phyloP scores from a whole-genome alignment of 2,797 vertebrate genomes.

The Sebastes kiyomatsui region DNA sequence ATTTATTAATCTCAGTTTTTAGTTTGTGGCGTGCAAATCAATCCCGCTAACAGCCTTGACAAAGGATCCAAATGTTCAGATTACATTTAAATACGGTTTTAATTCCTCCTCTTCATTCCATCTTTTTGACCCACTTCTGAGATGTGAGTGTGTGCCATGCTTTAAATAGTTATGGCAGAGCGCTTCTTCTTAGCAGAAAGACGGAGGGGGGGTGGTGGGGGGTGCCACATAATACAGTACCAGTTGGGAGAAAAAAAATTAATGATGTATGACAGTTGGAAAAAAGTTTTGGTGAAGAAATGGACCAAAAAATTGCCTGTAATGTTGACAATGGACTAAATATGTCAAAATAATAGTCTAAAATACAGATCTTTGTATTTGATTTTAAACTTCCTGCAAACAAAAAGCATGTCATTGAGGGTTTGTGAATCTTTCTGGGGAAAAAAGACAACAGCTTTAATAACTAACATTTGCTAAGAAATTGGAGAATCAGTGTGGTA shows the following conservation, averaged over 20 bases:
- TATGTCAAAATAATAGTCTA: not conserved
- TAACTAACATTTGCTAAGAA: not conserved
- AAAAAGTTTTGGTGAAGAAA: not conserved
- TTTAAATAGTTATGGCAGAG: conserved; percentile 82
- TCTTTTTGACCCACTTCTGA: conserved; percentile 82
- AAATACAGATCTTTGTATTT: not conserved
- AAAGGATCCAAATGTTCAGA: conserved; percentile 61
- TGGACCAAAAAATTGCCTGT: not conserved
- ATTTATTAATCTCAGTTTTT: conserved; percentile 47
- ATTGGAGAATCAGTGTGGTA: not conserved
- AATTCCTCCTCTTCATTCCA: conserved; percentile 69
- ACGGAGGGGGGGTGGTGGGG: conserved; percentile 21
- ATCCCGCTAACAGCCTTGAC: conserved; percentile 53
- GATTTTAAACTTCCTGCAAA: not conserved
- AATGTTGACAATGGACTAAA: not conserved
- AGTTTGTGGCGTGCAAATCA: conserved; percentile 57
- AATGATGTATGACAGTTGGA: conserved; percentile 19
- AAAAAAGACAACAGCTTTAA: not conserved
- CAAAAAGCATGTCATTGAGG: not conserved
- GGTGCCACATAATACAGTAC: conserved; percentile 35
- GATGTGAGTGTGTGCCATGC: conserved; percentile 58
- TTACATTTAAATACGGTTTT: conserved; percentile 70
- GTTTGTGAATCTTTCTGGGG: not conserved
- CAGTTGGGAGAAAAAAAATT: conserved; percentile 30
- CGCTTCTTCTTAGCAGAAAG: conserved; percentile 56